Conservation (phyloP, 2,888 invertebrate genomes). For the Villa cingulata region DNA sequence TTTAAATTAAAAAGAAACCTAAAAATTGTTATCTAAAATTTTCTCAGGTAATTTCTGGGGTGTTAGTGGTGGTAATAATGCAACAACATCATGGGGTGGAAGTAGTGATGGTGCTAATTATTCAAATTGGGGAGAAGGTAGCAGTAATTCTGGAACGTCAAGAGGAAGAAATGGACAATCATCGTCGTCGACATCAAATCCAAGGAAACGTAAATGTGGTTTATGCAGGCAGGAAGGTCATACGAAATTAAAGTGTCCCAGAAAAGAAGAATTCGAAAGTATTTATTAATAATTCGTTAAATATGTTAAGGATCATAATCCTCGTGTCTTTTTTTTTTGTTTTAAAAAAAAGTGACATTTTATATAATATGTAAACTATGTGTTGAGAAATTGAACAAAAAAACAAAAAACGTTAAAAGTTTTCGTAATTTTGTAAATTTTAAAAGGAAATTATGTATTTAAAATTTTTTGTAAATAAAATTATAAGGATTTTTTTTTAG, state of each 20-base stretch:
- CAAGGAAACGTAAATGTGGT: slow-evolving; percentile 48
- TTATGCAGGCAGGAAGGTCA: slow-evolving; percentile 62
- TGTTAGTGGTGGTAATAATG: not conserved
- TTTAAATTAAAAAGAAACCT: too few species aligned
- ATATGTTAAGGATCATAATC: too few species aligned
- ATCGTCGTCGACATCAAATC: not conserved
- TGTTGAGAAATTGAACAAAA: too few species aligned
- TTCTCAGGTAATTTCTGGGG: not conserved
- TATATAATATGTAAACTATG: too few species aligned
- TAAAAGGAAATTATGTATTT: too few species aligned
- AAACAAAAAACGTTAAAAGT: too few species aligned
- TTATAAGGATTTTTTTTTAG: too few species aligned
- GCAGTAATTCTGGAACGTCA: not conserved
- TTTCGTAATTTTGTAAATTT: too few species aligned
- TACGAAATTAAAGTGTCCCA: slow-evolving; percentile 44
- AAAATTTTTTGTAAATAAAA: too few species aligned
- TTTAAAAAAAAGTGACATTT: too few species aligned
- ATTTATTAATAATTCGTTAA: not conserved
- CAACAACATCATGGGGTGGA: not conserved
- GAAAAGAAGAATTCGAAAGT: slow-evolving; percentile 12
- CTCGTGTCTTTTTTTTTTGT: too few species aligned
- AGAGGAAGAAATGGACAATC: not conserved
- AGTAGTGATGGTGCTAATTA: not conserved
- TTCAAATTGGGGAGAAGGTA: not conserved
- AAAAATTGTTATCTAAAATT: not conserved